A percentile compares a stretch with the other conserved stretches of the same genome.
Evolutionary conservation across 2,797 vertebrate genomes (phyloP).

Genomic region (Tragopan temminckii): DNA sequence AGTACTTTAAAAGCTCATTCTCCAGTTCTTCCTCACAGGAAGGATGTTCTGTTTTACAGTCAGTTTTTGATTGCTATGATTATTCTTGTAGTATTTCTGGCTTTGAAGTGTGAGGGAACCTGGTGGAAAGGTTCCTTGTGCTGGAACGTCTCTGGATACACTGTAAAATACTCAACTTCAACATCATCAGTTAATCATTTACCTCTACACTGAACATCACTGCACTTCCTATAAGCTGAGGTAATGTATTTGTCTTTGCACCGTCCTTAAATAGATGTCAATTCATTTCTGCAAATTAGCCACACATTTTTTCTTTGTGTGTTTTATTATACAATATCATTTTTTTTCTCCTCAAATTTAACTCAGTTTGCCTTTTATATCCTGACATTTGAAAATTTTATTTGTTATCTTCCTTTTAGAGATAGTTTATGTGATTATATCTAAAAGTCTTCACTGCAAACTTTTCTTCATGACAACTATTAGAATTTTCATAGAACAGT

Average conservation of each 20-base stretch:
- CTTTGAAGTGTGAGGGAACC: neutral
- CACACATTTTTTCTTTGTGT: neutral
- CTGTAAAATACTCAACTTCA: neutral
- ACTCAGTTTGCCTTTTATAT: neutral
- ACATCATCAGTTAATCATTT: conserved; percentile 34
- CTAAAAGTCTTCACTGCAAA: neutral
- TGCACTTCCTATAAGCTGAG: neutral
- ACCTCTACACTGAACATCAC: neutral
- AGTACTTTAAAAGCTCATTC: conserved; percentile 26
- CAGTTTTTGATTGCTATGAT: neutral
- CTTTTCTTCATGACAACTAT: neutral
- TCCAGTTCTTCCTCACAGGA: neutral
- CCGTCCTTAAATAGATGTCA: neutral
- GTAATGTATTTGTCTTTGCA: neutral
- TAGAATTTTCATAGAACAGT: neutral
- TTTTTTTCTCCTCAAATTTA: neutral
- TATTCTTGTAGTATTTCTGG: conserved; percentile 11
- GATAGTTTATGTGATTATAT: neutral
- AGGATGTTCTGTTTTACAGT: neutral
- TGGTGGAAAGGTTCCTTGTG: neutral
- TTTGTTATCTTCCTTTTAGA: neutral
- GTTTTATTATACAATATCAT: neutral
- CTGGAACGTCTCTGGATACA: neutral
- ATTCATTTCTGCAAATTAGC: neutral
- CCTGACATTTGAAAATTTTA: neutral